phyloP scores from a whole-genome alignment of 1,140 invertebrate species.

The Wiebesia pumilae region DNA sequence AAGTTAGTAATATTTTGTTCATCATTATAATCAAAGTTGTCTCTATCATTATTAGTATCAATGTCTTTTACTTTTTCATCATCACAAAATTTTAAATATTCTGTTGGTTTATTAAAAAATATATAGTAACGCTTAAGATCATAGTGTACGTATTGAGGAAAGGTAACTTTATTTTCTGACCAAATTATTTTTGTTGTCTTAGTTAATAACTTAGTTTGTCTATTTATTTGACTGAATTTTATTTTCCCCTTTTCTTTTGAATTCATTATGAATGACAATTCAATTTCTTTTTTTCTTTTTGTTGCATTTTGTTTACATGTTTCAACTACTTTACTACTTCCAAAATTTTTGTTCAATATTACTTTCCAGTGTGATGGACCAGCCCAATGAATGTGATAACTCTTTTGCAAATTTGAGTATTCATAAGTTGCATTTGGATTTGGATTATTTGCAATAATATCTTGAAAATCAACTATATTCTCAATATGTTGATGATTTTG shows the following conservation, averaged over 20 bases:
- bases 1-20: conserved; percentile 75
- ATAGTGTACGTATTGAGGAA: conserved; percentile 60
- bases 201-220: conserved; percentile 38
- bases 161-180: conserved; percentile 61
- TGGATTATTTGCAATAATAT: conserved; percentile 64
- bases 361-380: conserved; percentile 86
- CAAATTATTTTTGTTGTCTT: conserved; percentile 62
- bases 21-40: conserved; percentile 76
- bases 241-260: conserved; percentile 32
- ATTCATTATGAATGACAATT: conserved; percentile 55
- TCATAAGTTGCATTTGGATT: conserved; percentile 69
- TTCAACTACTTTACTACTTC: conserved; percentile 48
- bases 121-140: conserved; percentile 56
- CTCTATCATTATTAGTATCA: conserved; percentile 60
- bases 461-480: conserved; percentile 63
- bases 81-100: conserved; percentile 53
- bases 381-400: conserved; percentile 81
- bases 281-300: conserved; percentile 61
- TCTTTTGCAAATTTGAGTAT: conserved; percentile 82
- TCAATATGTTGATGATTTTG: conserved; percentile 35
- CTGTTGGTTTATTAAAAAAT: conserved; percentile 56
- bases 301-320: conserved; percentile 54
- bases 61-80: conserved; percentile 55
- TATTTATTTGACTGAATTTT: conserved; percentile 54
- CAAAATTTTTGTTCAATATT: conserved; percentile 67